Percentiles rank a stretch among this genome's conserved stretches.
These are phyloP conservation scores for Cygnus atratus DNA, from an alignment of 2,113 vertebrate genomes.

Conservation along the genomic window DNA sequence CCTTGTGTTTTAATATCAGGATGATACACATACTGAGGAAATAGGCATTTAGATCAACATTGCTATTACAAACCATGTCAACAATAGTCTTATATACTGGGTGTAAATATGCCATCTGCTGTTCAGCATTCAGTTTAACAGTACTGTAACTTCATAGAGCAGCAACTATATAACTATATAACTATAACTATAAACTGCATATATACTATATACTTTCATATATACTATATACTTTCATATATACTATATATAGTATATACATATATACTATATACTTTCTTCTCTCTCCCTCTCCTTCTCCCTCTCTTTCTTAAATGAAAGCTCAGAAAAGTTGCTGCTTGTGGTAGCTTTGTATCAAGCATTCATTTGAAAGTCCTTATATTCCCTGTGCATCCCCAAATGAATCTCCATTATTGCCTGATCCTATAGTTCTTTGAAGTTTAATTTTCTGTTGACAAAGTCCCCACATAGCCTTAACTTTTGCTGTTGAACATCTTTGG, in stretches of 20 bases:
- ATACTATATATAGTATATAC: too few relatives aligned
- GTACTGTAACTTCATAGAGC: neutral
- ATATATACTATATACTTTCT: neutral
- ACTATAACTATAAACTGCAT: neutral
- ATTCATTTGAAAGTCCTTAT: neutral
- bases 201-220: neutral
- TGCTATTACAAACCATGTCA: slow-evolving; percentile 43
- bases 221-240: neutral
- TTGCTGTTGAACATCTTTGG: neutral
- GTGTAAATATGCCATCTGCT: slow-evolving; percentile 61
- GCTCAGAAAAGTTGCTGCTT: neutral
- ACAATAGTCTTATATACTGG: neutral
- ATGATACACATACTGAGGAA: neutral
- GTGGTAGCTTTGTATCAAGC: neutral
- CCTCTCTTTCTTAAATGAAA: neutral
- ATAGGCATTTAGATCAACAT: slow-evolving; percentile 43
- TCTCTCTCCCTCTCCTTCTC: neutral
- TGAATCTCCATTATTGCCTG: neutral
- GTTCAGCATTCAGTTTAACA: slow-evolving; percentile 47
- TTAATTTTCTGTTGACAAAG: neutral
- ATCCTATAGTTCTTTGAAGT: neutral
- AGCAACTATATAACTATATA: neutral
- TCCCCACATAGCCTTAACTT: neutral
- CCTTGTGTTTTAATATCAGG: slow-evolving; percentile 16
- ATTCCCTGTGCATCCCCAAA: neutral